A percentile compares a stretch with the other conserved stretches of the same genome.
Evolutionary conservation across 2,113 vertebrate genomes (phyloP).

Genomic region (Hypanus sabinus): DNA sequence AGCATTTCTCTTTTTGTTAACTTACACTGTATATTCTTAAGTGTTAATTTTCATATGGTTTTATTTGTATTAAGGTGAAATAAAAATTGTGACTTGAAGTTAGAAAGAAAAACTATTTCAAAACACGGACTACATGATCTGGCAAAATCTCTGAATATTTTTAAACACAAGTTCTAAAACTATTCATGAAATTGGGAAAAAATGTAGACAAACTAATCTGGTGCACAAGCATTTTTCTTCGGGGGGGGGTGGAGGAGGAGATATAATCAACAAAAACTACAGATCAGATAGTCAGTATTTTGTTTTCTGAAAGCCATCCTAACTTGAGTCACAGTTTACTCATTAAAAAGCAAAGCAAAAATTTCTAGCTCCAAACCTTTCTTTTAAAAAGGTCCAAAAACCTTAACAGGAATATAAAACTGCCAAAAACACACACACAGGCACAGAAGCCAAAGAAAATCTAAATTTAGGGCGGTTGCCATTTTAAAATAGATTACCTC

Average conservation of each 20-base stretch:
- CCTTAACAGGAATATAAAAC: background rate
- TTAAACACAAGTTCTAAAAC: background rate
- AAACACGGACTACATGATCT: background rate
- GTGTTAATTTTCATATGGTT: too few species aligned
- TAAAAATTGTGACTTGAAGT: background rate
- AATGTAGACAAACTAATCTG: background rate
- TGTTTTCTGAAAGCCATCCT: background rate
- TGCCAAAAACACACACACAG: background rate
- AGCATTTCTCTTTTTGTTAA: too few species aligned
- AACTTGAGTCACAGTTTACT: background rate
- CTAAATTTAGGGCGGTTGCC: conserved; percentile 38
- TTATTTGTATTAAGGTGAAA: conserved; percentile 2
- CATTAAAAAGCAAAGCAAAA: background rate
- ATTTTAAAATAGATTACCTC: conserved; percentile 37
- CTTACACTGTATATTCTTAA: background rate
- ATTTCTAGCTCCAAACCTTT: background rate
- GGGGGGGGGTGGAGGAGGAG: background rate
- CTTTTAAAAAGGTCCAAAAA: background rate
- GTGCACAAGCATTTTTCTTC: background rate
- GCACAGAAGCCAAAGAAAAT: conserved; percentile 22
- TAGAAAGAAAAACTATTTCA: background rate
- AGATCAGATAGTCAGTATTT: background rate
- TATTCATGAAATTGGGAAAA: background rate
- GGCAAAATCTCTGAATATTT: background rate
- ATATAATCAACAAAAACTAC: background rate